Base-by-base conservation (phyloP, 2,797 vertebrate species). In the Myotis pilosus region DNA sequence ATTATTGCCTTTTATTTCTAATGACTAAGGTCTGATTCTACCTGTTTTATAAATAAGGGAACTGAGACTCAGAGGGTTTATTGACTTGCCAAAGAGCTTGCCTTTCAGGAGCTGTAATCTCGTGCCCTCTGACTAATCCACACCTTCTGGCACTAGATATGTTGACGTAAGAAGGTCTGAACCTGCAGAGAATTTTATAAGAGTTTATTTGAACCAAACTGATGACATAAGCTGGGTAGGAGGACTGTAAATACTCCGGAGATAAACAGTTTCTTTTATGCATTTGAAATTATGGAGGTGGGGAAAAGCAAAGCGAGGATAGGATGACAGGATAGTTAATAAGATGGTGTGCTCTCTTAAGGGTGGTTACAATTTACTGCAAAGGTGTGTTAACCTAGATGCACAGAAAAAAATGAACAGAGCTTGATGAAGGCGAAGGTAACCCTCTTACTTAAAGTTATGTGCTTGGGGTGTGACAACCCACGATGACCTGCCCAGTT, bases 11-110 rank as follows among this genome's bases (percentile, higher is more conserved):
- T 94, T 92, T 92, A 80, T 62, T 69, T 83, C 33, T 78, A 33
- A 87, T 87, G 89, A 96, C 80, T 92, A 47, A 92, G 22, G 69
- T 79, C 8, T 80, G 89, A 69, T 12, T 62, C n/a, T 55, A 23
- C 51, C n/a, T 30, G 53, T 71, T 74, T 86, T 33, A 81, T 6
- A 85, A 64, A 86, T 76, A 81, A 94, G 55, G 68, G 87, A 74
- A 76, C 57, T 23, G n/a, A 96, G 17, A 47, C 51, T 28, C 33
- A 47, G 10, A 86, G 17, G 7, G 16, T 72, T 79, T 71, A 57
- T 62, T 7, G 41, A 86, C n/a, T 64, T 78, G 64, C 33, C 30
- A 60, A 71, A n/a, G 36, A 38, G 47, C 30, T 55, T 60, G 38
- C 64, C 57, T 79, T 60, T 33, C 33, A 30, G 51, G 7, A 71